Base-by-base conservation (phyloP, 2,888 invertebrate species). In the Drosophila antonietae region DNA sequence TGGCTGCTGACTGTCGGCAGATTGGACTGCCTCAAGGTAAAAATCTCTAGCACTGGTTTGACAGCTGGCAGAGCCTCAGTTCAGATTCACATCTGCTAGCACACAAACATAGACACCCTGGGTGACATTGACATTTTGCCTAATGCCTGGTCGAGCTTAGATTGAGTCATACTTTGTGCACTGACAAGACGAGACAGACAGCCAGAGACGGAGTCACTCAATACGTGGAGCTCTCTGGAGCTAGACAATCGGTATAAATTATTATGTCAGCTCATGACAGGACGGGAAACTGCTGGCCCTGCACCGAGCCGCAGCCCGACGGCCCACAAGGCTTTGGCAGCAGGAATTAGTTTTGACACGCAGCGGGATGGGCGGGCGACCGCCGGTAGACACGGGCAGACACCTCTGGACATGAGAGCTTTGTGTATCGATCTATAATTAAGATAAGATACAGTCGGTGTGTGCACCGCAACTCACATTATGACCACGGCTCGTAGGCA, bases 401-500 rank as follows among this genome's bases (percentile, higher is more conserved):
- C 52, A 69, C 59, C 69, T 68, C 52, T 39, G 51, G 52, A 55
- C 51, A 43, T 46, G 60, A 63, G 51, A 66, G 51, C 68, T 61
- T 51, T 67, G 75, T 80, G 72, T 81, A 87, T 87, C 78, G 90
- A 90, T 90, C 83, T 81, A 83, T 90, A 90, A 90, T 90, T 89
- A 89, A 90, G 90, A 90, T 90, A 90, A 82, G 71, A 60, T 68
- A 56, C 51, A 59, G 65, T 65, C 58, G 47, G 58, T 61, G 23
- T 55, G 66, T 72, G 58, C 60, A 53, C 52, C 70, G 71, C 55
- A 82, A 65, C 85, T 75, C 78, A 80, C 78, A 82, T 82, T 88
- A 81, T 65, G 67, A 49, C 56, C 64, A 46, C 67, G 71, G 70
- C 64, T 49, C 46, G 60, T 47, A 31, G 52, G 56, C 41, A 47